These are phyloP conservation scores for Drosophila phalerata DNA, from an alignment of 2,888 invertebrate species.

Conservation along the genomic window DNA sequence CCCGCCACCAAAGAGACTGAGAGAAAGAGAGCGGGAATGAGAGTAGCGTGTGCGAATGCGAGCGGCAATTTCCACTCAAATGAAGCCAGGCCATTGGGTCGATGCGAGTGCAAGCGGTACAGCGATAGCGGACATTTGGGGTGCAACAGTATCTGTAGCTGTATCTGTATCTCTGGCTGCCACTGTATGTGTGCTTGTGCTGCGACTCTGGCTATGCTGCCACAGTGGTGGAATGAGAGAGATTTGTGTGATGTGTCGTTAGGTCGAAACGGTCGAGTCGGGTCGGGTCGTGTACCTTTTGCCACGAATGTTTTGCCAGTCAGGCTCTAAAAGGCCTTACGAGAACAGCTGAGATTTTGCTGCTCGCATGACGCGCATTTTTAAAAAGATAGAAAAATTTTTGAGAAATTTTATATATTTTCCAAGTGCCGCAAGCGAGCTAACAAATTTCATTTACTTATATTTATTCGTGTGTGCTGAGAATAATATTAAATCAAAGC, in stretches of 20 bases:
- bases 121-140: constrained; percentile 44
- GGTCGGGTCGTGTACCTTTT: constrained; percentile 87
- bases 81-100: constrained; percentile 21
- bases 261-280: constrained; percentile 86
- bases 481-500: constrained; percentile 12
- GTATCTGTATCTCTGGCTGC: background rate
- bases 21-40: constrained; percentile 8
- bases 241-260: constrained; percentile 86
- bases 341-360: constrained; percentile 85
- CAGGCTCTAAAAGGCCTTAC: constrained; percentile 86
- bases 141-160: constrained; percentile 30
- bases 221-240: constrained; percentile 84
- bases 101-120: constrained; percentile 54
- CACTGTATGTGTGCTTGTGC: constrained; percentile 37
- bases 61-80: constrained; percentile 71
- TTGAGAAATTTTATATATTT: constrained; percentile 49
- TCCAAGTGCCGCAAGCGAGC: constrained; percentile 49
- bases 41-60: constrained; percentile 54
- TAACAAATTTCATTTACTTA: constrained; percentile 38
- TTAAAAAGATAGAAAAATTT: constrained; percentile 64
- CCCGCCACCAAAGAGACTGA: constrained; percentile 69
- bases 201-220: constrained; percentile 30
- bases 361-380: constrained; percentile 85
- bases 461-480: constrained; percentile 37
- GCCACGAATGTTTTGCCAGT: constrained; percentile 86